These are phyloP conservation scores for Mamestra configurata DNA, from an alignment of 1,140 invertebrate species.

Conservation along the genomic window DNA sequence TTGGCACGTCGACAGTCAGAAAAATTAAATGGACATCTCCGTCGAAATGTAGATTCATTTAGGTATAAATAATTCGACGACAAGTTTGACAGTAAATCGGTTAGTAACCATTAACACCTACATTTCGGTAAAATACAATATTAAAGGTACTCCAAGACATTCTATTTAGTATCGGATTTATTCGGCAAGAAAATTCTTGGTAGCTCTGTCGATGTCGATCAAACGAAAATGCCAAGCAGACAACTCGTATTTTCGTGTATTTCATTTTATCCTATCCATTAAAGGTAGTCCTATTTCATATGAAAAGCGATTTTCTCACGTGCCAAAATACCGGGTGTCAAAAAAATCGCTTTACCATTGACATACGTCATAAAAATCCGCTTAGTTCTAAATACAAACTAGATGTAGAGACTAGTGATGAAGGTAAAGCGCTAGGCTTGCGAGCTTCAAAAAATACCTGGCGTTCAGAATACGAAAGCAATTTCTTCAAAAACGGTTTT, in stretches of 20 bases:
- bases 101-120: neutral
- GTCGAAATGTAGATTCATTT: neutral
- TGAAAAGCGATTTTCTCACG: neutral
- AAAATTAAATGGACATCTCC: neutral
- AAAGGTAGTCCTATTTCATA: neutral
- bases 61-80: neutral
- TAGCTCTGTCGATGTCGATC: neutral
- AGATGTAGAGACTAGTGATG: no score
- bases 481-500: neutral
- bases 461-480: neutral
- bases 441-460: no score
- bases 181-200: neutral
- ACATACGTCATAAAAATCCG: neutral
- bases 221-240: neutral
- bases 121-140: neutral
- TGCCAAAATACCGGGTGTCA: neutral
- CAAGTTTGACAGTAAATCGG: no score
- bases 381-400: neutral
- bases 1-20: no score
- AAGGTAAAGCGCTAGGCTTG: no score
- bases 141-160: neutral
- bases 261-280: neutral
- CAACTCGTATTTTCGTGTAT: neutral
- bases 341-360: neutral
- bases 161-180: constrained; percentile 3